A percentile compares a stretch with the other conserved stretches of the same genome.
Conservation (phyloP, 2,797 vertebrate species). For the Melopsittacus undulatus region DNA sequence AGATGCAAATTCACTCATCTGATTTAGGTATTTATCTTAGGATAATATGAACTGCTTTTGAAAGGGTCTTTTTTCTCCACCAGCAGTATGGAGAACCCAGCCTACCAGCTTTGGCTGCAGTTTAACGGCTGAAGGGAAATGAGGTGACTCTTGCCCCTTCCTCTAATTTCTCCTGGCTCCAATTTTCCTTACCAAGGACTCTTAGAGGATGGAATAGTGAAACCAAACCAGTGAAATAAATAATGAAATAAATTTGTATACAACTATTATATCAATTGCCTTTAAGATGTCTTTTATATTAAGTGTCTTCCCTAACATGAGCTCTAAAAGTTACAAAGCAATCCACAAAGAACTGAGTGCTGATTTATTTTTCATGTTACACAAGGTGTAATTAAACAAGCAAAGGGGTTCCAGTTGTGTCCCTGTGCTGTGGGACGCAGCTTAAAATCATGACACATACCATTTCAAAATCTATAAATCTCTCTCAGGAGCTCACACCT, state of each 20-base stretch:
- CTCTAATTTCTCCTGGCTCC: neutral
- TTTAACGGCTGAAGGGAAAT: neutral
- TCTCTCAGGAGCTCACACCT: neutral
- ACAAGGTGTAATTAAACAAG: neutral
- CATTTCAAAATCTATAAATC: neutral
- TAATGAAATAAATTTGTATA: neutral
- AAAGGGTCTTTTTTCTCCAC: neutral
- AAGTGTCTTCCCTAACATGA: neutral
- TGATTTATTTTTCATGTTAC: neutral
- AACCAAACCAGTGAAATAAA: neutral
- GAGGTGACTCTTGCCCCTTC: neutral
- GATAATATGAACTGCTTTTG: neutral
- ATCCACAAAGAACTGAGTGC: neutral
- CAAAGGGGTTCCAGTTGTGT: neutral
- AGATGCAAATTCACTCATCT: neutral
- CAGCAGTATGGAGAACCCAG: neutral
- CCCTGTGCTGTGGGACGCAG: neutral
- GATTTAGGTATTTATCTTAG: neutral
- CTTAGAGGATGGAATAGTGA: neutral
- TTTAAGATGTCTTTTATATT: neutral
- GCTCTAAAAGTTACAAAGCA: neutral
- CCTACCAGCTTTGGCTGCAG: neutral
- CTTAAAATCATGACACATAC: neutral
- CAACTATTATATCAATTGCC: neutral
- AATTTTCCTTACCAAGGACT: neutral